phyloP scores from a whole-genome alignment of 2,797 vertebrate species.

The Pseudomugil tenellus region DNA sequence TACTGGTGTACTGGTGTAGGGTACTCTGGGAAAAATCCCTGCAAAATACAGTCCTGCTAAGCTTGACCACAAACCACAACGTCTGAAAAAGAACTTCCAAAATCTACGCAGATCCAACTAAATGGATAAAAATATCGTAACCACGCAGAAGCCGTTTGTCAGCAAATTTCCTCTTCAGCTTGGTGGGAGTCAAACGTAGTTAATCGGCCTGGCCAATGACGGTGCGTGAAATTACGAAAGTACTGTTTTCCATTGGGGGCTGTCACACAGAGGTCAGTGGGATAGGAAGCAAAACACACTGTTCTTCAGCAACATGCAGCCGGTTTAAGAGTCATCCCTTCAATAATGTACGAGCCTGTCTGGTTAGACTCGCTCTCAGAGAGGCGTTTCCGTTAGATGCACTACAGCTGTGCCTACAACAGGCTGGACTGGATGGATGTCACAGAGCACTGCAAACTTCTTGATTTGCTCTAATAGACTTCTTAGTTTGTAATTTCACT shows the following conservation, averaged over 20 bases:
- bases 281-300: conserved; percentile 39
- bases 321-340: conserved; percentile 55
- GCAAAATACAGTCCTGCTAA: not conserved
- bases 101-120: not conserved
- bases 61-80: not conserved
- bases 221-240: conserved; percentile 38
- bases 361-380: conserved; percentile 26
- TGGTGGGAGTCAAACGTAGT: not conserved
- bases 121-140: not conserved
- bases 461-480: conserved; percentile 26
- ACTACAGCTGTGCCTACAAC: not conserved
- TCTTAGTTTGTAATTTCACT: conserved; percentile 43
- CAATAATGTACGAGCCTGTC: conserved; percentile 68
- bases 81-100: not conserved
- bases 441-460: not conserved
- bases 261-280: conserved; percentile 69
- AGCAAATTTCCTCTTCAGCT: not conserved
- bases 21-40: not conserved
- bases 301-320: conserved; percentile 42
- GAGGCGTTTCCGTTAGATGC: conserved; percentile 16
- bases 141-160: not conserved
- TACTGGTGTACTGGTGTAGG: not conserved
- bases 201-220: conserved; percentile 16
- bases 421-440: not conserved
- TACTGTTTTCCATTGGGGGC: conserved; percentile 40